A percentile compares a stretch with the other conserved stretches of the same genome.
These are phyloP conservation scores for Eubasilissa splendida DNA, from an alignment of 2,888 invertebrate genomes.

Conservation along the genomic window DNA sequence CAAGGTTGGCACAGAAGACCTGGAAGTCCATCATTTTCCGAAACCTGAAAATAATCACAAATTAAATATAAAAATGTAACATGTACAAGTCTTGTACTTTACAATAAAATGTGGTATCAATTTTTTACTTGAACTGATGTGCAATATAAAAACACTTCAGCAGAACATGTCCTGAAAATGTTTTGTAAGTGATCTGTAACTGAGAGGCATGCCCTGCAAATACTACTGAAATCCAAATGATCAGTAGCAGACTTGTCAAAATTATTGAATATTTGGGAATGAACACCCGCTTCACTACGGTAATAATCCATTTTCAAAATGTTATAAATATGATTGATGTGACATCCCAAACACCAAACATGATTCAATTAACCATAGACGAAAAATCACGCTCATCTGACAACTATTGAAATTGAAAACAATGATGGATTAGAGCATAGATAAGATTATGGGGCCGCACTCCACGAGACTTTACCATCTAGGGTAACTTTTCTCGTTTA, in stretches of 20 bases:
- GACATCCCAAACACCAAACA: constrained; percentile 23
- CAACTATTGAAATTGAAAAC: neutral
- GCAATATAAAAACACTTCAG: constrained; percentile 69
- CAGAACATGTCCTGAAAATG: constrained; percentile 66
- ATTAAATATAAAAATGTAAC: constrained; percentile 28
- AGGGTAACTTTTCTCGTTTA: too few relatives aligned
- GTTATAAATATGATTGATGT: neutral
- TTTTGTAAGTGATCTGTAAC: constrained; percentile 67
- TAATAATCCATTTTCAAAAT: constrained; percentile 45
- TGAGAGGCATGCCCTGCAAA: constrained; percentile 69
- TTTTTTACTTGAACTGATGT: constrained; percentile 68
- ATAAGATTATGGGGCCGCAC: too few relatives aligned
- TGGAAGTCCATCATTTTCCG: constrained; percentile 66
- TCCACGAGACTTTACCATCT: too few relatives aligned
- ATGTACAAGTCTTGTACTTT: neutral
- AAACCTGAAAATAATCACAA: constrained; percentile 62
- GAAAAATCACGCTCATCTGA: constrained; percentile 20
- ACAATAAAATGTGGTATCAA: neutral
- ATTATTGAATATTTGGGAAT: constrained; percentile 41
- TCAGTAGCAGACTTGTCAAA: constrained; percentile 38
- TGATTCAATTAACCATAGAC: constrained; percentile 17
- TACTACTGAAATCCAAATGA: constrained; percentile 47
- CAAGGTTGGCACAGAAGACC: constrained; percentile 69
- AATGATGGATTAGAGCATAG: too few relatives aligned
- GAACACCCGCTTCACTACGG: constrained; percentile 39